Evolutionary conservation across 2,888 invertebrate genomes (phyloP), one percentile per base, ranked within the genome.

Genomic region (Andrena haemorrhoa): DNA sequence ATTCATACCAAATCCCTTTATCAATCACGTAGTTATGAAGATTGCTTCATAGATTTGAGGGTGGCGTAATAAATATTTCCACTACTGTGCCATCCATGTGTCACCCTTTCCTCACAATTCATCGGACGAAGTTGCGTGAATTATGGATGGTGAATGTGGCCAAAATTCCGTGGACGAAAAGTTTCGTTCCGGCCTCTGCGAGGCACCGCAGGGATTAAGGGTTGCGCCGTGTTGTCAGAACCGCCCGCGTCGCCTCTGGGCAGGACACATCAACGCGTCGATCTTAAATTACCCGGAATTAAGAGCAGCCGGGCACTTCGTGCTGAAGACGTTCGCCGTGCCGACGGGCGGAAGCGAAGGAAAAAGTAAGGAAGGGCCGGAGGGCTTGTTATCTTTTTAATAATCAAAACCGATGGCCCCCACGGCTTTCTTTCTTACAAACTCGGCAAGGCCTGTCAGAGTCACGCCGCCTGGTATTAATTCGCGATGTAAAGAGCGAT

Each of bases 351-450:
- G 60, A 88, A 88, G 86, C 78, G 85, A 82, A 74, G 86, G 87
- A 89, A 89, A 89, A 91, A 91, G 89, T 90, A 89, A 90, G 90
- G 72, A 88, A 89, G 89, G 82, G 83, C 89, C 89, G 85, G 80
- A 79, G 89, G 91, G 91, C 90, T 90, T 90, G 90, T 92, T 92
- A 92, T 92, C 92, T 92, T 92, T 92, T 92, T 92, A 92, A 92
- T 93, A 93, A 92, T 92, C 89, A 91, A 86, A 90, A 86, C 88
- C 91, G 92, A 92, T 92, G 88, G 86, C 86, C 76, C 76, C 83
- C 83, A 83, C 78, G 78, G 83, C 82, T 85, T 84, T 79, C 85
- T 87, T 89, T 86, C 89, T 83, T 83, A 77, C 75, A 72, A 56
- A 77, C 87, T 88, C 91, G 89, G 88, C 91, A 90, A 16, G 90